A percentile compares a stretch with the other conserved stretches of the same genome.
Evolutionary conservation across 2,113 vertebrate genomes (phyloP).

Genomic region (Protomyctophum bolini): DNA sequence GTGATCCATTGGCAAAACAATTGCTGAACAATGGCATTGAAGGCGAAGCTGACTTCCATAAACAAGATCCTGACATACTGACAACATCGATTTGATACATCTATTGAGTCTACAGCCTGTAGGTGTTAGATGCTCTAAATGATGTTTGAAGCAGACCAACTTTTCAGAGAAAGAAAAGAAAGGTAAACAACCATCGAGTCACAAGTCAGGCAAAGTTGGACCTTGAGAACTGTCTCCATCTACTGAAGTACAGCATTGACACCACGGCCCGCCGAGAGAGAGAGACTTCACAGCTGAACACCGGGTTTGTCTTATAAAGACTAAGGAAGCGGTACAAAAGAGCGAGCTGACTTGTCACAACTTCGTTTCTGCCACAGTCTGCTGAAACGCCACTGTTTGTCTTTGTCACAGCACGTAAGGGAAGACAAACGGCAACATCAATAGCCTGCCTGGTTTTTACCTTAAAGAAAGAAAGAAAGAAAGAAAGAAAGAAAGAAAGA

Average conservation of each 20-base stretch:
- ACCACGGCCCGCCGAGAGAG: slow-evolving; percentile 2
- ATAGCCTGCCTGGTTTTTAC: slow-evolving; percentile 31
- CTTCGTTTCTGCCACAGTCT: slow-evolving; percentile 26
- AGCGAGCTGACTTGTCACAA: background rate
- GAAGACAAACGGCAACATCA: slow-evolving; percentile 12
- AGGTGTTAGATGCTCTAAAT: too few relatives aligned
- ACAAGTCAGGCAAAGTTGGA: slow-evolving; percentile 32
- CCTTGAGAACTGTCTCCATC: slow-evolving; percentile 23
- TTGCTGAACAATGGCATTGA: too few relatives aligned
- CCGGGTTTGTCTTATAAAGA: slow-evolving; percentile 9
- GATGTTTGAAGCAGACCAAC: too few relatives aligned
- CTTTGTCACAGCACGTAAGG: slow-evolving; percentile 33
- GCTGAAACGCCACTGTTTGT: slow-evolving; percentile 30
- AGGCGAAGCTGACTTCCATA: too few relatives aligned
- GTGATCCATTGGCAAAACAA: too few relatives aligned
- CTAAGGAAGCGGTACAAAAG: slow-evolving; percentile 10
- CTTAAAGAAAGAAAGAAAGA: slow-evolving; percentile 8
- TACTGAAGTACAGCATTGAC: slow-evolving; percentile 14
- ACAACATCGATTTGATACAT: too few relatives aligned
- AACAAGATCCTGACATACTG: too few relatives aligned
- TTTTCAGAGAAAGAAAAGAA: slow-evolving; percentile 29
- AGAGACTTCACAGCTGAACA: slow-evolving; percentile 2
- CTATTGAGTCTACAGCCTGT: too few relatives aligned
- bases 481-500: slow-evolving; percentile 6
- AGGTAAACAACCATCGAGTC: slow-evolving; percentile 47